These are phyloP conservation scores for Oscheius sp. DNA, from an alignment of 2,888 invertebrate genomes.

Conservation along the genomic window DNA sequence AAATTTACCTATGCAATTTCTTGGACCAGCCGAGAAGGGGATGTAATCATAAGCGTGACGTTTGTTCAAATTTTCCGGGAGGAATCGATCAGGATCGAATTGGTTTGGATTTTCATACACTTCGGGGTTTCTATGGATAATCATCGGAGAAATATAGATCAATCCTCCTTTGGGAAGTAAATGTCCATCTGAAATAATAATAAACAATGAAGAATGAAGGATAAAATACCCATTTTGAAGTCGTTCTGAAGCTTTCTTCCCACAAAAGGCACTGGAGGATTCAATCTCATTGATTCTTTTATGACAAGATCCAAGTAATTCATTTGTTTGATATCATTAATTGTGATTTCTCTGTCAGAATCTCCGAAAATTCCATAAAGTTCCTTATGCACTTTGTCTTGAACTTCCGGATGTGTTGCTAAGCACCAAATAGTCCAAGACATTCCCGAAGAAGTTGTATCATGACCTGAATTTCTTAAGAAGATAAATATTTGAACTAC, in stretches of 20 bases:
- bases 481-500: too few species aligned
- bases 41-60: constrained; percentile 63
- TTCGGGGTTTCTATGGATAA: constrained; percentile 27
- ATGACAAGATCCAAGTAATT: constrained; percentile 66
- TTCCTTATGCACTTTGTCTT: constrained; percentile 57
- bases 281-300: constrained; percentile 59
- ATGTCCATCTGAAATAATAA: constrained; percentile 35
- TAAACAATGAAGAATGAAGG: background rate
- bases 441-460: constrained; percentile 72
- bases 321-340: constrained; percentile 64
- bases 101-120: constrained; percentile 67
- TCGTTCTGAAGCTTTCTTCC: constrained; percentile 45
- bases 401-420: constrained; percentile 71
- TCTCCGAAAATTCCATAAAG: constrained; percentile 32
- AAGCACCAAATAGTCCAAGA: constrained; percentile 71
- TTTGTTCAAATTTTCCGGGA: constrained; percentile 66
- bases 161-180: constrained; percentile 35
- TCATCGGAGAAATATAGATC: constrained; percentile 37
- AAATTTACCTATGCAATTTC: constrained; percentile 62
- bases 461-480: constrained; percentile 70
- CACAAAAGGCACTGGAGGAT: constrained; percentile 53
- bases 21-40: constrained; percentile 66
- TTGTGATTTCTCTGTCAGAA: constrained; percentile 61
- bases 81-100: constrained; percentile 72
- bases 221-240: constrained; percentile 42